Base-by-base conservation (phyloP, 2,113 vertebrate genomes). In the Trochalopteron elliotii region DNA sequence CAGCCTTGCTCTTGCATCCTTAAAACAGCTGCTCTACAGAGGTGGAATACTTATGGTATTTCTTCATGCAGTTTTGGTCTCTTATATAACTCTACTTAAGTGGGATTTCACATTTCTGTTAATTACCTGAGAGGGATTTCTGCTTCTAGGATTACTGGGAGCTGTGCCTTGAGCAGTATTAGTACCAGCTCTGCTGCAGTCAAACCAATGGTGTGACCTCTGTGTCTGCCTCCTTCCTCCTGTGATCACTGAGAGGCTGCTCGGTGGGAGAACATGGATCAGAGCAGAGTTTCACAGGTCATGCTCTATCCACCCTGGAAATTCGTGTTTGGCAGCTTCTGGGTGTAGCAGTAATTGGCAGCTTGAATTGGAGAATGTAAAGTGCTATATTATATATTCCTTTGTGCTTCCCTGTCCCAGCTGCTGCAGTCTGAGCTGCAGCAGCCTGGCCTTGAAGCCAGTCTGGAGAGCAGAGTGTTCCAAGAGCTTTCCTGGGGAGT, bases 121-220 rank as follows among this genome's bases (percentile, higher is more conserved):
- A 69, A 94, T 80, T 93, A 83, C 39, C 67, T 61, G 71, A 56
- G 83, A 86, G 71, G 63, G 71, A 92, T 90, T 94, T 90, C 59
- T 86, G 57, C 71, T 74, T 64, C 33, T 53, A 37, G 49, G 74
- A 68, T 83, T 91, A 65, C 65, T 59, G 59, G 16, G 50, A 86
- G 42, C 80, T 49, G 23, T 83, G 40, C 53, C 71, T 64, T 33
- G 23, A 67, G 60, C 56, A 30, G 47, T 12, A 6, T 6, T 3
- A 13, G 57, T 21, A 75, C 13, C 55, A 65, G 4, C 31, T 40
- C 67, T 65, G 55, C 65, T 90, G 70, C 19, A 12, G 50, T 70
- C 64, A 45, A 1, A 20, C 19, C 25, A 2, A 2, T 5, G 13
- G 40, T 80, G 45, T 17, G 7, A 60, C 75, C 37, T 88, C 23